Evolutionary conservation across 2,888 invertebrate species (phyloP).

Genomic region (Callinectes sapidus): DNA sequence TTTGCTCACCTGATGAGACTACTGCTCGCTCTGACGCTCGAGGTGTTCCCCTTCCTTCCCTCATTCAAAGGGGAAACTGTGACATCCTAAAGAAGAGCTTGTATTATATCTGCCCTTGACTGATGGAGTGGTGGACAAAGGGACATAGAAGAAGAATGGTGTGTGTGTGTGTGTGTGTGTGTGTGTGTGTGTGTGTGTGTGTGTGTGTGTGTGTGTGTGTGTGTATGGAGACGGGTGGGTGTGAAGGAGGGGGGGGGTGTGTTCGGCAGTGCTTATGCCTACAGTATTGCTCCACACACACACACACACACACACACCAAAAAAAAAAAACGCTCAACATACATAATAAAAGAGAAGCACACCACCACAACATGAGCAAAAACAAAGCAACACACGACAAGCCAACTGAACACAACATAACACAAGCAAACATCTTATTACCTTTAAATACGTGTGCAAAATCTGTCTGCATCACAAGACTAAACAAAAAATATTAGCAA

Average conservation of each 20-base stretch:
- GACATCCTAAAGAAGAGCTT: neutral
- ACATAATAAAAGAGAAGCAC: no score
- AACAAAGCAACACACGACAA: neutral
- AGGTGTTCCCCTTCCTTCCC: neutral
- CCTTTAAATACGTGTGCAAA: neutral
- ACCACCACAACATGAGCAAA: neutral
- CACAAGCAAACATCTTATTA: no score
- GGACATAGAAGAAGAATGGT: neutral
- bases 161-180: neutral
- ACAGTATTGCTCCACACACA: no score
- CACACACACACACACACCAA: no score
- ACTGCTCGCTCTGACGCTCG: neutral
- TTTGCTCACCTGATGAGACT: slow-evolving; percentile 22
- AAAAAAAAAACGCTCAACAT: no score
- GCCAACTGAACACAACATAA: no score
- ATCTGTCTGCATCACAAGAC: neutral
- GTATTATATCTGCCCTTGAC: neutral
- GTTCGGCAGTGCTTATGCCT: no score
- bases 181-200: slow-evolving; percentile 11
- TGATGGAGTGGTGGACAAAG: neutral
- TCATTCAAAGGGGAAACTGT: neutral
- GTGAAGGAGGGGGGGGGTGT: neutral
- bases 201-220: neutral
- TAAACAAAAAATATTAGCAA: neutral
- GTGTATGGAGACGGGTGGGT: neutral